These are phyloP conservation scores for Actinia equina DNA, from an alignment of 64 coral and sea anemone species.

Conservation along the genomic window DNA sequence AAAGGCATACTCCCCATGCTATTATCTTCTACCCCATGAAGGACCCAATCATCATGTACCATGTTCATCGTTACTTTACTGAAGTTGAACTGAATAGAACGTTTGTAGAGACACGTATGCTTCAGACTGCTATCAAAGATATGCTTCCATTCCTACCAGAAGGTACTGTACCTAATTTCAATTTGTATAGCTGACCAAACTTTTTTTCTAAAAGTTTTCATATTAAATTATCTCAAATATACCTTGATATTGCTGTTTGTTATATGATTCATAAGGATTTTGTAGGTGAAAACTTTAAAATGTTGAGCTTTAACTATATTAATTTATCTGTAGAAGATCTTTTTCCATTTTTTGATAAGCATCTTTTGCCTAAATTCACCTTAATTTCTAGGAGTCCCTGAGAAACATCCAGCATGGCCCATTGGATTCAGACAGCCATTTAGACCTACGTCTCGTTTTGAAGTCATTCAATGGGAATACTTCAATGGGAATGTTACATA, in stretches of 20 bases:
- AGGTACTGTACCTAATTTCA: conserved; percentile 32
- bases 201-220: no score
- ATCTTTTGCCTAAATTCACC: neutral
- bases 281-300: no score
- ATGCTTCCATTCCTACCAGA: conserved; percentile 89
- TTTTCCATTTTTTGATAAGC: neutral
- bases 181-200: no score
- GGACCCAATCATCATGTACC: conserved; percentile 69
- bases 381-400: conserved; percentile 59
- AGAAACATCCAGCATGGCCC: conserved; percentile 91
- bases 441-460: conserved; percentile 81
- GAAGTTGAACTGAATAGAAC: conserved; percentile 91
- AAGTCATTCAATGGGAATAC: conserved; percentile 94
- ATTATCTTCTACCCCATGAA: conserved; percentile 51
- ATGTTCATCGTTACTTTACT: conserved; percentile 88
- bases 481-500: conserved; percentile 79
- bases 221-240: no score
- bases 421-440: conserved; percentile 81
- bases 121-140: conserved; percentile 89
- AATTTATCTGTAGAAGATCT: neutral
- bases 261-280: no score
- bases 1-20: conserved; percentile 50
- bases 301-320: neutral
- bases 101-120: conserved; percentile 79
- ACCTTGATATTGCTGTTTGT: no score